A percentile compares a stretch with the other conserved stretches of the same genome.
Evolutionary conservation across 2,888 invertebrate genomes (phyloP).

Genomic region (Glaucopsyche alexis): DNA sequence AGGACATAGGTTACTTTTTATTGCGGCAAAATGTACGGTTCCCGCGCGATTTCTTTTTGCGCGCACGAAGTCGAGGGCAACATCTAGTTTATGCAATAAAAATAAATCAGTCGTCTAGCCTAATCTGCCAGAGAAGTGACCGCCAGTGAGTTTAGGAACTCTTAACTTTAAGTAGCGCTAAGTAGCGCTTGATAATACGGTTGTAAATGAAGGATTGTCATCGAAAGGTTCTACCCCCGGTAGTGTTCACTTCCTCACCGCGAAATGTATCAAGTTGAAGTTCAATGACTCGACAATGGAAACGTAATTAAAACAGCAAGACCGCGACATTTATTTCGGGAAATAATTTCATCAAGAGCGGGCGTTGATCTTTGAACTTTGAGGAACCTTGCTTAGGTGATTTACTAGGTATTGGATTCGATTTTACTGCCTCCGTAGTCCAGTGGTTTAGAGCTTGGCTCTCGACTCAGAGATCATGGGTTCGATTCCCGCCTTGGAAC

Average conservation of each 20-base stretch:
- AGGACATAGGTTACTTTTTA: too few relatives aligned
- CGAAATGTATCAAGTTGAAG: constrained; percentile 1
- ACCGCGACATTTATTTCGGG: constrained; percentile 21
- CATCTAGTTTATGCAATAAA: too few relatives aligned
- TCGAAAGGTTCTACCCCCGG: constrained; percentile 2
- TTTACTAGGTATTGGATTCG: not conserved
- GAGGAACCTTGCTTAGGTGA: not conserved
- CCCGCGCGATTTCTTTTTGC: too few relatives aligned
- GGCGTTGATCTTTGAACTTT: constrained; percentile 15
- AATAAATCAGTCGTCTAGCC: too few relatives aligned
- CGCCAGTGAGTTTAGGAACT: too few relatives aligned
- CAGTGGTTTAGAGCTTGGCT: too few relatives aligned
- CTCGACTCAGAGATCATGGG: too few relatives aligned
- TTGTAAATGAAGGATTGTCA: not conserved
- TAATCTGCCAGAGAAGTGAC: not conserved
- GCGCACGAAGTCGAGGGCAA: too few relatives aligned
- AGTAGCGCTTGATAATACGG: not conserved
- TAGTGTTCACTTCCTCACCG: constrained; percentile 2
- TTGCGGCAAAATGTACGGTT: too few relatives aligned
- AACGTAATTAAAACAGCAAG: constrained; percentile 19
- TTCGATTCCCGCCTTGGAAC: too few relatives aligned
- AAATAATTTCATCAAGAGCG: constrained; percentile 19
- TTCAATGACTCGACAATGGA: constrained; percentile 15
- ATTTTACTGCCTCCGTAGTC: too few relatives aligned
- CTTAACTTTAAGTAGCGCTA: not conserved